phyloP scores from a whole-genome alignment of 2,888 invertebrate species.

The Conchocele bisecta region DNA sequence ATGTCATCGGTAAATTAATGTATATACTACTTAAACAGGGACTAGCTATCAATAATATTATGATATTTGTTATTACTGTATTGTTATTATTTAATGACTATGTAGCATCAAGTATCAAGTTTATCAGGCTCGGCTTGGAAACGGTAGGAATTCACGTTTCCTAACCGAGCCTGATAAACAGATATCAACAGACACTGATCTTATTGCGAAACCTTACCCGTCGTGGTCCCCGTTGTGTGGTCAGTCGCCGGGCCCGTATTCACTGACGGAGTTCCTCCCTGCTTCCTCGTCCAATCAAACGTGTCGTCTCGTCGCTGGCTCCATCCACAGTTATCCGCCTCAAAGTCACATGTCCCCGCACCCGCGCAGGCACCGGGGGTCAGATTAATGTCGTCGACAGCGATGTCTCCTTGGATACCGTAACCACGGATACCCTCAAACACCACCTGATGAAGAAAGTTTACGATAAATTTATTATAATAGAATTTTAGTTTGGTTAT shows the following conservation, averaged over 20 bases:
- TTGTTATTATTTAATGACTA: too few relatives aligned
- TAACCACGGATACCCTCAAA: constrained; percentile 76
- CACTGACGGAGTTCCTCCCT: constrained; percentile 57
- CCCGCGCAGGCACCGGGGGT: constrained; percentile 69
- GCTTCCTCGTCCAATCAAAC: constrained; percentile 75
- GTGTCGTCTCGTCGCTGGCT: constrained; percentile 65
- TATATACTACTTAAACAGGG: too few relatives aligned
- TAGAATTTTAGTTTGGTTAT: too few relatives aligned
- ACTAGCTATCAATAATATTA: too few relatives aligned
- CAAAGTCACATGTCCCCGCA: constrained; percentile 73
- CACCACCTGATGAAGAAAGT: constrained; percentile 41
- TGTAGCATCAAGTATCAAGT: too few relatives aligned
- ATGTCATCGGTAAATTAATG: too few relatives aligned
- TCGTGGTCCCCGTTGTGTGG: constrained; percentile 68
- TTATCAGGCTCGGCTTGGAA: too few relatives aligned
- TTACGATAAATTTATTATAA: background rate
- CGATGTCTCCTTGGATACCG: constrained; percentile 76
- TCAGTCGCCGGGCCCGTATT: constrained; percentile 74
- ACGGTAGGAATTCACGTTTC: too few relatives aligned
- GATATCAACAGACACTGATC: too few relatives aligned
- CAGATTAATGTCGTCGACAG: constrained; percentile 77
- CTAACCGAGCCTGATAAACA: too few relatives aligned
- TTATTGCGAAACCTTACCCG: constrained; percentile 64
- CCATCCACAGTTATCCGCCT: constrained; percentile 74
- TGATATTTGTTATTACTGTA: too few relatives aligned